Conservation (phyloP, 2,888 invertebrate species). For the Lithophane socia region DNA sequence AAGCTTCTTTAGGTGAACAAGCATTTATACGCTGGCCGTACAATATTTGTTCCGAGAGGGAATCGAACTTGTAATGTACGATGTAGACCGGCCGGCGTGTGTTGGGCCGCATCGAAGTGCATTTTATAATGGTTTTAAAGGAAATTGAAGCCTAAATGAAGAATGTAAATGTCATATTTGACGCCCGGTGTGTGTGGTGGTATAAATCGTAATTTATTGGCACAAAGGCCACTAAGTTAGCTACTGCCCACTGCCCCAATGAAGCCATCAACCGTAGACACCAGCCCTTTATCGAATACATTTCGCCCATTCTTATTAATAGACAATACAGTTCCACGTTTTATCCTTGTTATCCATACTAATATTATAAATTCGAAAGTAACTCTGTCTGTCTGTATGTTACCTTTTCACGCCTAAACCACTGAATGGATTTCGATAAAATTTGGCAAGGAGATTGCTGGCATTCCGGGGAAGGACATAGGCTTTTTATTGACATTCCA, state of each 20-base stretch:
- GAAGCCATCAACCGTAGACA: slow-evolving; percentile 9
- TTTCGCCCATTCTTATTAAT: background rate
- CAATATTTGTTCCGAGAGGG: background rate
- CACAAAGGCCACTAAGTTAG: background rate
- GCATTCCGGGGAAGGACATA: too few relatives aligned
- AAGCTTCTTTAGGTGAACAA: background rate
- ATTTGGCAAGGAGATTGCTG: too few relatives aligned
- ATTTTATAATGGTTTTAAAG: too few relatives aligned
- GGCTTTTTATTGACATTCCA: too few relatives aligned
- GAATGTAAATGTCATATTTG: background rate
- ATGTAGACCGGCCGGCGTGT: too few relatives aligned
- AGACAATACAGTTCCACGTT: background rate
- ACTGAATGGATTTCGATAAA: too few relatives aligned
- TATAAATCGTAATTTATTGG: background rate
- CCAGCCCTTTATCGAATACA: background rate
- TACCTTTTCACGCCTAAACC: too few relatives aligned
- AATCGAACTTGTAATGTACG: background rate
- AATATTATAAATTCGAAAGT: too few relatives aligned
- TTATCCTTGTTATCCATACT: slow-evolving; percentile 10
- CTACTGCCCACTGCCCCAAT: background rate
- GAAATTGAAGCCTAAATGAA: background rate
- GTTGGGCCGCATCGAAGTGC: too few relatives aligned
- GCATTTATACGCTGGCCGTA: too few relatives aligned
- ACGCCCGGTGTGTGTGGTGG: too few relatives aligned
- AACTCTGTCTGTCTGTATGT: too few relatives aligned